Base-by-base conservation (phyloP, 2,888 invertebrate species). In the Brenthis daphne region DNA sequence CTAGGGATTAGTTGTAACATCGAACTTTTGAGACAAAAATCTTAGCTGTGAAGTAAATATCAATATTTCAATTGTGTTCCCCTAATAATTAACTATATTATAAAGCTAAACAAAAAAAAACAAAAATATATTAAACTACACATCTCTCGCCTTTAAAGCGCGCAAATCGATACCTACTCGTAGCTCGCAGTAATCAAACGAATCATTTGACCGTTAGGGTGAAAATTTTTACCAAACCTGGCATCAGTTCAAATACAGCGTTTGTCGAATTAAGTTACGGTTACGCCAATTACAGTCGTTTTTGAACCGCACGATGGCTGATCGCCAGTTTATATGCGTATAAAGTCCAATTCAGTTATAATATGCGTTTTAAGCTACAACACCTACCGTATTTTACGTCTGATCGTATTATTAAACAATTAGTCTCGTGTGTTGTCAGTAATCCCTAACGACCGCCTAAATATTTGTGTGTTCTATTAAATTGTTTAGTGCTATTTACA, bases 261-360 rank as follows among this genome's bases (percentile, higher is more conserved):
- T 87, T 86, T 85, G 88, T 87, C 80, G 82, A 90, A 89, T 90
- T 87, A 87, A 90, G 88, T 90, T 89, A 89, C 89, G 89, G 85
- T 79, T 80, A 82, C 85, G 83, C 85, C 89, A 90, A 90, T 90
- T 88, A 89, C 87, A 89, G 81, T 80, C 86, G 85, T 88, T 89
- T 90, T 89, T 87, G 87, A 85, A 88, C 88, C 87, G 81, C 87
- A 80, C 79, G 79, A 85, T 89, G 89, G 89, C 86, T 78, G 82
- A 84, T 82, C 80, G 89, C 90, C 90, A 90, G 88, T 89, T 87
- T 86, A 87, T 85, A 79, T 82, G 77, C 80, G 82, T 79, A 82
- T 80, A 82, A 78, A 80, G 80, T 78, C 68, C 70, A 67, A 72
- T 74, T 75, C 69, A 66, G 29, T 66, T 57, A 66, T 63, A 63